Base-by-base conservation (phyloP, 35 echinoderm and acorn worm species). In the Strongylocentrotus purpuratus region DNA sequence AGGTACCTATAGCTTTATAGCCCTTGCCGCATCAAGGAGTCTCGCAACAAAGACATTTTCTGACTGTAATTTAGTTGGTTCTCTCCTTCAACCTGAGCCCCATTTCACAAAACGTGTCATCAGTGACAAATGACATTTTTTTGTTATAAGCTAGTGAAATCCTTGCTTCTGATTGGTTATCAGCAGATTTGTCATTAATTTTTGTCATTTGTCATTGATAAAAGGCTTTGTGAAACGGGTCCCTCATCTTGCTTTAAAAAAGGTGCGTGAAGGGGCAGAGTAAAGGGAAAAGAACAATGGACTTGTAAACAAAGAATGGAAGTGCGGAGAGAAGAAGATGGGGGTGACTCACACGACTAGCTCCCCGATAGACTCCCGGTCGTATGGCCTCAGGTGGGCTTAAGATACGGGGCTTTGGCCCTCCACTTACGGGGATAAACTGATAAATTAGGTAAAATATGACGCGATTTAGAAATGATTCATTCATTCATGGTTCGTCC, bases 381-480 rank as follows among this genome's bases (percentile, higher is more conserved):
- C 7, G 32, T 31, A 46, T 89, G 45, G 87, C 87, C 87, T 89
- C 87, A 89, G 87, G 87, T 89, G 87, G 31, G 87, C 87, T 89
- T 89, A 89, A 28, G 87, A 46, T 33, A 46, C 87, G 32, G 87
- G 33, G 87, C 87, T 89, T 46, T 46, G 45, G 32, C 87, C 87
- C 65, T 59, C 87, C 87, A 89, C 87, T 89, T 89, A 89, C 87
- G 45, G 87, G 87, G 87, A 89, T 89, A 89, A 89, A 89, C 87
- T 46, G 33, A 78, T 46, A 89, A 89, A 89, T 89, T 89, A 46
- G 87, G 87, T 46, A 45, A 89, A 89, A 89, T 46, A 89, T 46
- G 87, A 89, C 87, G 87, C 87, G 87, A 89, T 89, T 89, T 89
- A 45, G 87, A 89, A 33, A 33, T 89, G 87, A 89, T 89, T 89